Base-by-base conservation (phyloP, 2,797 vertebrate genomes). In the Sebastes oblongus region DNA sequence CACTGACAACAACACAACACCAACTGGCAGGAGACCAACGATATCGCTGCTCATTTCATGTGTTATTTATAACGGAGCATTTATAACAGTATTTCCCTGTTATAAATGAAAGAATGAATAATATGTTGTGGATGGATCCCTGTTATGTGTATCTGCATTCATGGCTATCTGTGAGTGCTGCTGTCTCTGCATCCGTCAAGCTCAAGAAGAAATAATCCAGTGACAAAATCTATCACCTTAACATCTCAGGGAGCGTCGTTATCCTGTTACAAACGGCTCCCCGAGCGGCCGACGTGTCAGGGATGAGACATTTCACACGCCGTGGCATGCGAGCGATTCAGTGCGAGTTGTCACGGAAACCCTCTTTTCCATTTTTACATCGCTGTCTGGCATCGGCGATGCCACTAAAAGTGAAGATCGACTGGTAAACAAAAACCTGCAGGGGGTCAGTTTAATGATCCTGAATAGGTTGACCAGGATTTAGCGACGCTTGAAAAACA, bases 211-310 rank as follows among this genome's bases (percentile, higher is more conserved):
- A 73, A 72, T 81, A 52, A 58, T 68, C 58, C 4, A 64, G 79
- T 56, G 82, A 80, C 77, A 86, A 76, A 82, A 87, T 87, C 88
- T 74, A 87, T 88, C 86, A 74, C 72, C 77, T 79, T 66, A 46
- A 75, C 56, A 62, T 83, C 86, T 86, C 86, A 75, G 75, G 72
- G 73, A 81, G 82, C 61, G 84, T 80, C 60, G 69, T 91, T 81
- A 80, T 77, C 75, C 84, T 72, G 81, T 91, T 92, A 89, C 88
- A 89, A 87, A 89, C 80, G 75, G 71, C 88, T 91, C 74, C 78
- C 80, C 22, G 65, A 80, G 88, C 22, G 34, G 76, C 76, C 72
- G 84, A 55, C 59, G 55, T 84, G 83, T 90, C 88, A 82, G 39
- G 74, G 81, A 87, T 88, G 87, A 91, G 82, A 84, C 61, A 90